Conservation (phyloP, 1,140 invertebrate species). For the Stegodyphus dumicola region DNA sequence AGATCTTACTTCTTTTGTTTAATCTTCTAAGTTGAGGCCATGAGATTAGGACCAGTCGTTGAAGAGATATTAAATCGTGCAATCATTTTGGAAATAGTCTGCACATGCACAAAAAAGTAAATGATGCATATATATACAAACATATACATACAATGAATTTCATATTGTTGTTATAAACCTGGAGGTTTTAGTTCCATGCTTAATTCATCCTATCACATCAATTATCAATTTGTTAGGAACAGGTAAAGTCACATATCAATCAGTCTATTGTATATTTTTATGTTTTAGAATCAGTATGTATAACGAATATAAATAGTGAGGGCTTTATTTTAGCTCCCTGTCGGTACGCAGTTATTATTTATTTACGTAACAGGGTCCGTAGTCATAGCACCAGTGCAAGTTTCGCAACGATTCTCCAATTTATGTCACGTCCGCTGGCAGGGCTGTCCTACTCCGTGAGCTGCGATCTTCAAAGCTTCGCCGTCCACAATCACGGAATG, state of each 20-base stretch:
- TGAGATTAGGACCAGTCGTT: no score
- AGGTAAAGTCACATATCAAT: not conserved
- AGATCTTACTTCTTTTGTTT: no score
- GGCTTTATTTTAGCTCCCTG: not conserved
- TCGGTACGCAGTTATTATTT: not conserved
- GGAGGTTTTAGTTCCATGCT: no score
- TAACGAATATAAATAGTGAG: not conserved
- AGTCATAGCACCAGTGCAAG: not conserved
- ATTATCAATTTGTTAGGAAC: no score
- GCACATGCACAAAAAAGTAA: no score
- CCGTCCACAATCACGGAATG: conserved; percentile 72
- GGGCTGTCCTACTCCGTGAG: conserved; percentile 40
- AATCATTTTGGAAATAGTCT: no score
- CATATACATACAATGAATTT: no score
- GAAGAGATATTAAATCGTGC: no score
- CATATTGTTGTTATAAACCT: no score
- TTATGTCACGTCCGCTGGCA: conserved; percentile 44
- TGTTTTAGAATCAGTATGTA: not conserved
- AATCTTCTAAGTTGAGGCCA: no score
- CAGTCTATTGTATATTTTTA: not conserved
- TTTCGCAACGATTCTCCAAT: not conserved
- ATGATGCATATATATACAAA: no score
- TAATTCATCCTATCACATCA: no score
- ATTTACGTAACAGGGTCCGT: conserved; percentile 1
- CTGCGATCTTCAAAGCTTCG: conserved; percentile 65